Evolutionary conservation across 1,140 invertebrate species (phyloP), one percentile per base, ranked within the genome.

Genomic region (Trypoxylus dichotomus): DNA sequence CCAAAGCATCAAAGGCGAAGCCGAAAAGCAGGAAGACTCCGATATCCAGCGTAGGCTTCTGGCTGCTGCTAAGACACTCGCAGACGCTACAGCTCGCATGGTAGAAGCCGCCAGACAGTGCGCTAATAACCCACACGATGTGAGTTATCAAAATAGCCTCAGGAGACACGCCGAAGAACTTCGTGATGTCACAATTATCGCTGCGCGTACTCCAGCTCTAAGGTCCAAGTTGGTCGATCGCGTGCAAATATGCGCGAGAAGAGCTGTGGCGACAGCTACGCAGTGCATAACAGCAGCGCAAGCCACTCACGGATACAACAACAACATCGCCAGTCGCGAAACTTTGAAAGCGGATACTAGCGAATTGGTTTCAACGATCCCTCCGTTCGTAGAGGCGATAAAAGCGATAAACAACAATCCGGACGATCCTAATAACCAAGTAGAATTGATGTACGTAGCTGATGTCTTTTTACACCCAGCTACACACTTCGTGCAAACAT

Each of bases 41-140:
- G 96, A 98, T 73, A 90, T 95, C 19, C 97, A 99, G 83, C 91
- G 95, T 76, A 91, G 96, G 79, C 86, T 99, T 6, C 86, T 99
- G 58, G 96, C 96, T 0, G 97, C 97, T 0, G 96, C 97, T 5
- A 98, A 97, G 86, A 89, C 94, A 68, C 88, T 99, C 13, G 97
- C 98, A 1, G 97, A 99, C 87, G 98, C 98, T 7, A 99, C 98
- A 0, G 94, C 96, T 0, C 91, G 94, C 79, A 95, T 99, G 92
- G 97, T 98, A 1, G 97, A 99, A 86, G 97, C 98, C 1, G 98
- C 98, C 0, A 92, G 98, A 79, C 91, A 94, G 6, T 97, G 96
- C 87, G 95, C 96, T 13, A 92, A 91, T 32, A 93, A 92, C 85
- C 97, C 96, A 0, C 91, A 93, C 84, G 96, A 98, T 81, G 90